phyloP scores from a whole-genome alignment of 2,113 vertebrate species.

The Glaucomys volans region DNA sequence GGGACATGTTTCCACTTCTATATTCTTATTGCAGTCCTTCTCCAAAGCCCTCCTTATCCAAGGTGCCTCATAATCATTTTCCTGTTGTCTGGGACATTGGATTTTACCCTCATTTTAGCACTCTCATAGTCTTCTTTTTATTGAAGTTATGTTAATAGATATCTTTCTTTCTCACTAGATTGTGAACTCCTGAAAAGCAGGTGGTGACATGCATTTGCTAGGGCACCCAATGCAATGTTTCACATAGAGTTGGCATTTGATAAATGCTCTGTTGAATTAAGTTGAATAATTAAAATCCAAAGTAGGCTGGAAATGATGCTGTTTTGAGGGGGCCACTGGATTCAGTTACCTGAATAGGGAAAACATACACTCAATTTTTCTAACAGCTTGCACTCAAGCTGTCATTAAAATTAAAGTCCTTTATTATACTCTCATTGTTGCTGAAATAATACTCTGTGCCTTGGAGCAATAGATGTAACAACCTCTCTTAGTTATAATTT shows the following conservation, averaged over 20 bases:
- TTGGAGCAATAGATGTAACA: slow-evolving; percentile 72
- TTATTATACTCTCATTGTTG: slow-evolving; percentile 73
- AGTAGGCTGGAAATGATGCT: slow-evolving; percentile 60
- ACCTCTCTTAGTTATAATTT: slow-evolving; percentile 77
- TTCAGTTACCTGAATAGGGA: slow-evolving; percentile 62
- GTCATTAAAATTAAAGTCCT: slow-evolving; percentile 77
- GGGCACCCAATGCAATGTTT: background rate
- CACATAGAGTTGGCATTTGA: slow-evolving; percentile 14
- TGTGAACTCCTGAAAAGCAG: background rate
- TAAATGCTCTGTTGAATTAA: slow-evolving; percentile 60
- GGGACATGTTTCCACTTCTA: background rate
- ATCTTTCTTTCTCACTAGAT: background rate
- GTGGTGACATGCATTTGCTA: background rate
- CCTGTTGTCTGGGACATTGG: background rate
- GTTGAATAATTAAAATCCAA: slow-evolving; percentile 71
- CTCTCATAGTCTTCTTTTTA: background rate
- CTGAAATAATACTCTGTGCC: slow-evolving; percentile 70
- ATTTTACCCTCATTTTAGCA: background rate
- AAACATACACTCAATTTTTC: slow-evolving; percentile 58
- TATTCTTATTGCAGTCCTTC: background rate
- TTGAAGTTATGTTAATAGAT: slow-evolving; percentile 6
- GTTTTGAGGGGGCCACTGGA: background rate
- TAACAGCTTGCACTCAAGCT: slow-evolving; percentile 74
- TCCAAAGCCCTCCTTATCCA: background rate
- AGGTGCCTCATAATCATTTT: background rate